Percentiles rank a stretch among this genome's conserved stretches.
These are phyloP conservation scores for Lucilia cuprina DNA, from an alignment of 1,140 invertebrate species.

Conservation along the genomic window DNA sequence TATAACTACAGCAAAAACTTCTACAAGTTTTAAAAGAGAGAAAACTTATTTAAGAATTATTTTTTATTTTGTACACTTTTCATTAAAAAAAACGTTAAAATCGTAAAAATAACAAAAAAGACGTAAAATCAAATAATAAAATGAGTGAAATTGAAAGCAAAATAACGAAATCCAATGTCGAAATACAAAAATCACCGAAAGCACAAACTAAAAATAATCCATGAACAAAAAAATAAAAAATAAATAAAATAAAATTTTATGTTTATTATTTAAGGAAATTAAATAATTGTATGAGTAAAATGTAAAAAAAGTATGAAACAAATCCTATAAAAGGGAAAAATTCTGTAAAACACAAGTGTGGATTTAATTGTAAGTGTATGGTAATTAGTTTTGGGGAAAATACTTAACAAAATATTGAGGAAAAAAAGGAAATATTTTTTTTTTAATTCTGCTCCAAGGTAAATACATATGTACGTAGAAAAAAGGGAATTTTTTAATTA, in stretches of 20 bases:
- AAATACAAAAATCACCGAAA: background rate
- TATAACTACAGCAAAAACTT: background rate
- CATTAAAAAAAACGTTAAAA: background rate
- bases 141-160: slow-evolving; percentile 13
- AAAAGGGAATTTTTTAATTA: too few relatives aligned
- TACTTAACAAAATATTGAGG: too few relatives aligned
- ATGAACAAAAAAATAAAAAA: background rate
- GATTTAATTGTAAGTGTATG: too few relatives aligned
- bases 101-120: background rate
- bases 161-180: slow-evolving; percentile 33
- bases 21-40: background rate
- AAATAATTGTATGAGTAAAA: background rate
- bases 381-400: too few relatives aligned
- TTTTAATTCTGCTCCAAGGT: too few relatives aligned
- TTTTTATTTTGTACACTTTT: background rate
- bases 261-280: background rate
- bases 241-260: background rate
- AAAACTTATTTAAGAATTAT: background rate
- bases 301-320: too few relatives aligned
- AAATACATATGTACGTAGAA: too few relatives aligned
- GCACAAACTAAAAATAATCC: background rate
- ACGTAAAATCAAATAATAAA: background rate
- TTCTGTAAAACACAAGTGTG: too few relatives aligned
- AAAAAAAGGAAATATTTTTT: too few relatives aligned
- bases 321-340: too few relatives aligned